A percentile compares a stretch with the other conserved stretches of the same genome.
These are phyloP conservation scores for Pachyuromys duprasi DNA, from an alignment of 2,797 vertebrate species.

Conservation along the genomic window DNA sequence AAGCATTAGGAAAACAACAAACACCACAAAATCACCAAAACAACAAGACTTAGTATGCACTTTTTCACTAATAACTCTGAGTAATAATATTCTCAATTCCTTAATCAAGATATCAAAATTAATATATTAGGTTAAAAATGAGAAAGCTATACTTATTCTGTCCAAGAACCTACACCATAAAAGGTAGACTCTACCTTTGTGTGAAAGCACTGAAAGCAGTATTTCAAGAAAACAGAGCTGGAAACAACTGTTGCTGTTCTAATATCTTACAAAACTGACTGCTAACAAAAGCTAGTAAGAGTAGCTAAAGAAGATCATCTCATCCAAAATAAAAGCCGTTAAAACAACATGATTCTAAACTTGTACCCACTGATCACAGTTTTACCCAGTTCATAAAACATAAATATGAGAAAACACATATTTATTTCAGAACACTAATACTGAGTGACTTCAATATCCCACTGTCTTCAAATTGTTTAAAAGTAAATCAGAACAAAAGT, in stretches of 20 bases:
- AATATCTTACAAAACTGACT: background rate
- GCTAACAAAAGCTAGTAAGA: background rate
- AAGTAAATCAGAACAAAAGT: background rate
- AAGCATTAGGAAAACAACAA: background rate
- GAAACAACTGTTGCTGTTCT: background rate
- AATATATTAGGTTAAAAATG: background rate
- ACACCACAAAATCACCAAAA: background rate
- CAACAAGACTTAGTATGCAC: background rate
- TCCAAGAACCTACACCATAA: background rate
- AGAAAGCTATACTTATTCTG: background rate
- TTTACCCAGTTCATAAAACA: background rate
- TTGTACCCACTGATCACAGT: background rate
- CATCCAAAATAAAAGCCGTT: background rate
- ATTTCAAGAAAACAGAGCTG: background rate
- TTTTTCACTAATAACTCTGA: background rate
- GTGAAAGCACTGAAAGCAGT: background rate
- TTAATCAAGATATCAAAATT: background rate
- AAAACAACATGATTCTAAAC: background rate
- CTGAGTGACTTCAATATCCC: background rate
- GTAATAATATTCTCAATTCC: background rate
- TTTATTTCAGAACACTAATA: background rate
- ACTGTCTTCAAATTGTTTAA: background rate
- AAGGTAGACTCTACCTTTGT: background rate
- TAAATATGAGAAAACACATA: background rate
- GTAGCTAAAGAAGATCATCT: background rate